phyloP scores from a whole-genome alignment of 2,797 vertebrate genomes.

The Nothura maculosa region DNA sequence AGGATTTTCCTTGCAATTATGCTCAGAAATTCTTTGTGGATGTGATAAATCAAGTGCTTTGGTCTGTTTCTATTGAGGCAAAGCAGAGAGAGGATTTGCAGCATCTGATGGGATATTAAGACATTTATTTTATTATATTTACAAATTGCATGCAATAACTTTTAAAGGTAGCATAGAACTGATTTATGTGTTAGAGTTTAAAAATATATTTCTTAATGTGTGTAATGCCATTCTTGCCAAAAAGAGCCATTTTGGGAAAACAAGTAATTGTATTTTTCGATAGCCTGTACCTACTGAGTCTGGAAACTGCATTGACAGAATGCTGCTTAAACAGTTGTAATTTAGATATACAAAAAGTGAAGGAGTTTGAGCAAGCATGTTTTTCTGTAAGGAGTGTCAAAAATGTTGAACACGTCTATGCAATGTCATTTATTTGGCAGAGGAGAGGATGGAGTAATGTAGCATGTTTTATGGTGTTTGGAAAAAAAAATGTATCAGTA shows the following conservation, averaged over 20 bases:
- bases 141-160: background rate
- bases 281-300: background rate
- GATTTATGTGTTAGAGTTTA: background rate
- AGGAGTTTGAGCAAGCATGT: background rate
- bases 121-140: background rate
- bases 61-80: background rate
- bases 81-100: background rate
- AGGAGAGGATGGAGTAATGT: background rate
- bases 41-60: background rate
- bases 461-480: background rate
- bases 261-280: background rate
- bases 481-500: background rate
- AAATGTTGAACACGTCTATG: background rate
- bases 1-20: background rate
- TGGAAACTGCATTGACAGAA: background rate
- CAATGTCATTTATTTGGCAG: background rate
- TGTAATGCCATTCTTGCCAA: background rate
- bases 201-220: background rate
- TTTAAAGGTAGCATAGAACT: background rate
- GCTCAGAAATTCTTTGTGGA: background rate
- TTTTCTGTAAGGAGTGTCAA: background rate
- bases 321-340: background rate
- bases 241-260: background rate
- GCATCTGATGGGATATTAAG: background rate
- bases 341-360: background rate